Evolutionary conservation across 2,113 vertebrate genomes (phyloP), one percentile per base, ranked within the genome.

Genomic region (Mesoclemmys tuberculata): DNA sequence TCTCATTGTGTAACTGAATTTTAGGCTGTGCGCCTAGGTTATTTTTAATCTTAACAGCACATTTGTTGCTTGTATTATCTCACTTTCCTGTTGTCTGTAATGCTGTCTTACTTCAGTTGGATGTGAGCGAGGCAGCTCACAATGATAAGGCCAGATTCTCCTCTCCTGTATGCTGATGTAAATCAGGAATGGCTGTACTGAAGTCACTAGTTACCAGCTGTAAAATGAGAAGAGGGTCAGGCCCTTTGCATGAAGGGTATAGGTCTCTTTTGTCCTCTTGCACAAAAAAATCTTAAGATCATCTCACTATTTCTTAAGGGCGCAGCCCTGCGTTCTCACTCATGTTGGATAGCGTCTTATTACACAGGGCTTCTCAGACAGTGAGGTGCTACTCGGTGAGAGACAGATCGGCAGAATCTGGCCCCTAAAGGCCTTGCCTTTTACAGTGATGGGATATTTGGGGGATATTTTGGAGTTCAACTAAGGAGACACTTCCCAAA

Each of bases 251-350:
- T 9, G 44, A 27, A 91, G 61, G 2, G 12, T 44, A 29, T 4
- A 13, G 5, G 1, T 4, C 22, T 75, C 31, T 68, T 46, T 55
- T 51, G 6, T 10, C 89, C 68, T 61, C 44, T 84, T 87, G 16
- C 10, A 5, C 22, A 77, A 4, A 16, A 46, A 26, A 77, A 46
- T 52, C 6, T 22, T 80, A 46, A 21, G 29, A 56, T 9, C 49
- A 5, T 64, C 44, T 55, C 51, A 2, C 1, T 38, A 5, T 2
- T 35, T 80, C 10, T 68, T 51, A 55, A 0, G 0, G 14, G 35
- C 5, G 8, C 27, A 48, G 68, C n/a, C 79, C 26, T 18, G 71
- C 64, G 79, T 41, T 22, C 41, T 80, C 27, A 31, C 56, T 58
- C 52, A 26, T 56, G 80, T 35, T 58, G 80, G 31, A 2, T 2